These are phyloP conservation scores for Oxyruncus cristatus DNA, from an alignment of 2,113 vertebrate species.

Conservation along the genomic window DNA sequence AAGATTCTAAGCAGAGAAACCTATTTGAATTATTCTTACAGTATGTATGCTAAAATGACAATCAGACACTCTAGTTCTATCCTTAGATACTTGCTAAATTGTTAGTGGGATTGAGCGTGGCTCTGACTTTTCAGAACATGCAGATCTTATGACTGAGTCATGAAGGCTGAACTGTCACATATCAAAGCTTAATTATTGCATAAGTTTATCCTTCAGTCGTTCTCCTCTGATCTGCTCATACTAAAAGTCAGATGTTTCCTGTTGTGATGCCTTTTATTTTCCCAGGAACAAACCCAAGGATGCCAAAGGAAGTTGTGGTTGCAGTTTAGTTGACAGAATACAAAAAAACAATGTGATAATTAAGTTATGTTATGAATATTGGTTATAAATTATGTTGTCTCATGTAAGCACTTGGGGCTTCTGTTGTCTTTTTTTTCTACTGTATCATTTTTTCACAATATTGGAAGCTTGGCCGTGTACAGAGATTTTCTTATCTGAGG, in stretches of 20 bases:
- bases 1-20: background rate
- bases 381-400: slow-evolving; percentile 71
- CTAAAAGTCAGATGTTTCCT: background rate
- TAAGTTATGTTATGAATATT: slow-evolving; percentile 63
- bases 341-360: slow-evolving; percentile 53
- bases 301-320: background rate
- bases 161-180: background rate
- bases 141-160: background rate
- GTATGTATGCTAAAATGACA: background rate
- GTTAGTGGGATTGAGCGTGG: background rate
- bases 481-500: slow-evolving; percentile 79
- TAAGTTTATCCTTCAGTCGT: background rate
- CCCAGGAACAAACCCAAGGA: background rate
- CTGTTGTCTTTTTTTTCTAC: slow-evolving; percentile 51
- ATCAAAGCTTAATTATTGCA: slow-evolving; percentile 17
- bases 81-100: background rate
- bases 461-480: slow-evolving; percentile 65
- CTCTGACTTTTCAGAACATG: slow-evolving; percentile 20
- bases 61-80: background rate
- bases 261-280: slow-evolving; percentile 29
- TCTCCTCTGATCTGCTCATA: slow-evolving; percentile 37
- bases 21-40: background rate
- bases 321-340: slow-evolving; percentile 18
- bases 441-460: slow-evolving; percentile 61
- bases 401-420: slow-evolving; percentile 58